These are phyloP conservation scores for Aramus guarauna DNA, from an alignment of 2,113 vertebrate species.

Conservation along the genomic window DNA sequence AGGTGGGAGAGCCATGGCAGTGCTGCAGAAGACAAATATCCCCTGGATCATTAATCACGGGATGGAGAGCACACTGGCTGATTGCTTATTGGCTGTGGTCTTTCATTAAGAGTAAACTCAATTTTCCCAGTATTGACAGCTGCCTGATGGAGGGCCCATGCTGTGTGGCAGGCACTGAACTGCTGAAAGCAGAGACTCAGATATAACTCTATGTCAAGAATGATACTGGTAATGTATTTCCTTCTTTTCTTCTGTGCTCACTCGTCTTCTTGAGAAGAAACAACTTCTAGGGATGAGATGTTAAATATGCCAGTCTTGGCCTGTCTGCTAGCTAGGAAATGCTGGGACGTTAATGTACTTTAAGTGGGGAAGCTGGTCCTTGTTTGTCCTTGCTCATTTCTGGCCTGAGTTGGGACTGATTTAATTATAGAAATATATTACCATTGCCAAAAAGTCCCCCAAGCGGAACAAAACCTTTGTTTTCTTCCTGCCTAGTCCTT, in stretches of 20 bases:
- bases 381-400: not conserved
- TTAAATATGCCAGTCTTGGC: not conserved
- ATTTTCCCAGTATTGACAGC: constrained; percentile 13
- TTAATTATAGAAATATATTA: not conserved
- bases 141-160: not conserved
- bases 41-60: not conserved
- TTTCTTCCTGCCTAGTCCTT: not conserved
- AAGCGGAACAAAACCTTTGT: not conserved
- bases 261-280: not conserved
- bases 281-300: not conserved
- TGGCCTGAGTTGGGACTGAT: not conserved
- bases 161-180: not conserved
- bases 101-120: constrained; percentile 23
- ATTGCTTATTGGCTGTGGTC: constrained; percentile 4
- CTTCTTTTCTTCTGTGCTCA: not conserved
- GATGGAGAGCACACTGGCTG: not conserved
- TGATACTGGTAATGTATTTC: not conserved
- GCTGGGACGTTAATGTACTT: not conserved
- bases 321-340: not conserved
- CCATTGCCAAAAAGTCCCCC: not conserved
- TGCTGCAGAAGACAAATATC: not conserved
- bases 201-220: not conserved
- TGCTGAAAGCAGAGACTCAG: not conserved
- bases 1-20: not conserved
- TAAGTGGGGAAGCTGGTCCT: not conserved